Base-by-base conservation (phyloP, 1,140 invertebrate species). In the Amyelois transitella region DNA sequence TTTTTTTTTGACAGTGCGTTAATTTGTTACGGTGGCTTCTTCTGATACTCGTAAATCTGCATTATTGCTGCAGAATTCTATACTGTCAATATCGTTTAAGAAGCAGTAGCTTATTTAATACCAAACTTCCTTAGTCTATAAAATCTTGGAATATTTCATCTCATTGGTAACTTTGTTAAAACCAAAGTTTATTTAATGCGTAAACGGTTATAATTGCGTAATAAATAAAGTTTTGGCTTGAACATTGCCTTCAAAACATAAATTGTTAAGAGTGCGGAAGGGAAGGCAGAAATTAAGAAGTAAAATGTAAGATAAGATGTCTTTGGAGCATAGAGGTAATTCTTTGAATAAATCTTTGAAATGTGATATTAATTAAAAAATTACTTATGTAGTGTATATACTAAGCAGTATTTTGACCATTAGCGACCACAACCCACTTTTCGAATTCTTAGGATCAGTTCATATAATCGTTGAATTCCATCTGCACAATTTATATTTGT, bases 181-280 rank as follows among this genome's bases (percentile, higher is more conserved):
- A 19, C 19, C 8, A 45, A 45, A 45, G 43, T 45, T 45, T 19
- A 45, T 45, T 45, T 45, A 45, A 45, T 45, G 43, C 22, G 43
- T 55, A 47, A 60, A 52, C 55, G 58, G 25, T 55, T 52, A 43
- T 55, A 60, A 60, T 60, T 51, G 58, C 58, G 28, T 52, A 22
- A 55, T 60, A 60, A 60, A 60, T 60, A 55, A 55, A 47, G 50
- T 58, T 58, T 52, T 14, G 47, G 52, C 32, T 44, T 55, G 52
- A 60, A 55, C 49, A 25, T 18, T 43, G 58, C 25, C 25, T 28
- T 28, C 7, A n/a, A 28, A 28, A 10, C 12, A 28, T 12, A 28
- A 28, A 28, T 10, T 28, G 7, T 3, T 12, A 12, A 7, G 25
- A 28, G 2, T 28, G 12, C 25, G 12, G 25, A 28, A 28, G 7